These are phyloP conservation scores for Conus canariensis DNA, from an alignment of 2,888 invertebrate species.

Conservation along the genomic window DNA sequence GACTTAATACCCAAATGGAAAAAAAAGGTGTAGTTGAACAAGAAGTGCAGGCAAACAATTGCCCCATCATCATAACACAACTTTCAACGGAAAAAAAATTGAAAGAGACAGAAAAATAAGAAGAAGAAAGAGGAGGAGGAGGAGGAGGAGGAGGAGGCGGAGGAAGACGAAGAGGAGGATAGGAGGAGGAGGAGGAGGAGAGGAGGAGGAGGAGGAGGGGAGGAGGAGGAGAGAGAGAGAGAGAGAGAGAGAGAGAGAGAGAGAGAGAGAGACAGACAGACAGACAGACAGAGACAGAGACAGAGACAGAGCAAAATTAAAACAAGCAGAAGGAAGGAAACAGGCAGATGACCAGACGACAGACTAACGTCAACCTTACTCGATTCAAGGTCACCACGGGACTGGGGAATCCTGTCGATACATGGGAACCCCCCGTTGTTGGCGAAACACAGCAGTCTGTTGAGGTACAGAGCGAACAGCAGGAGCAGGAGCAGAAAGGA, in stretches of 20 bases:
- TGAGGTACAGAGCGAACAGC: conserved; percentile 91
- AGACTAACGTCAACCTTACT: not conserved
- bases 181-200: not conserved
- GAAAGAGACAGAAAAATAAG: not conserved
- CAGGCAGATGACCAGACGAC: not conserved
- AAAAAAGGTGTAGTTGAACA: too few species aligned
- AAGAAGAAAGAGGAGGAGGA: not conserved
- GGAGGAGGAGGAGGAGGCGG: not conserved
- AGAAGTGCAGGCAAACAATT: too few species aligned
- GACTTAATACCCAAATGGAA: too few species aligned
- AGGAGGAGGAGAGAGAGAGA: not conserved
- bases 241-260: not conserved
- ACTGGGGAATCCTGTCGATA: conserved; percentile 81
- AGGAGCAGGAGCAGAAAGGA: conserved; percentile 90
- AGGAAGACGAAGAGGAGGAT: too few species aligned
- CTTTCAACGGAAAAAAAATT: too few species aligned
- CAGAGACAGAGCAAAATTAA: not conserved
- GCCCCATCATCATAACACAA: too few species aligned
- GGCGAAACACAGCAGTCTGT: conserved; percentile 87
- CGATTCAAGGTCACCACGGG: not conserved
- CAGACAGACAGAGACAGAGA: not conserved
- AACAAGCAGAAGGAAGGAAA: not conserved
- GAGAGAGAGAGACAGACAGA: not conserved
- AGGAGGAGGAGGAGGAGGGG: not conserved
- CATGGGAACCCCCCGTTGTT: conserved; percentile 83